These are phyloP conservation scores for Phyllotreta striolata DNA, from an alignment of 2,888 invertebrate genomes.

Conservation along the genomic window DNA sequence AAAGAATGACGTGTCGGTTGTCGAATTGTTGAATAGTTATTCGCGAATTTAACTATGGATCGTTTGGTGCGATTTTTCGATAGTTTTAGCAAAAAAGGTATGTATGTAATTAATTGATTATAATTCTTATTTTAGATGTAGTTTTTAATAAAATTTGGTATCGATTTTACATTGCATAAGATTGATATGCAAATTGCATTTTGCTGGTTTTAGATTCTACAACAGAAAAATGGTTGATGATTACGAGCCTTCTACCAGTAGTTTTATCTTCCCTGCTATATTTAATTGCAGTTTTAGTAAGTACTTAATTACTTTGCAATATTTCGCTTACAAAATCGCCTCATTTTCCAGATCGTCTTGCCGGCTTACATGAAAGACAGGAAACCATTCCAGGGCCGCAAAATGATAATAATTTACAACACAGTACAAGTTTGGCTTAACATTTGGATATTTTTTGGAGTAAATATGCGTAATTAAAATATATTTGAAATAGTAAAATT, in stretches of 20 bases:
- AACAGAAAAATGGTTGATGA: slow-evolving; percentile 9
- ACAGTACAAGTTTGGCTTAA: slow-evolving; percentile 8
- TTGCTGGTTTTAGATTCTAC: background rate
- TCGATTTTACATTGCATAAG: too few relatives aligned
- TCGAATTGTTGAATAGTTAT: too few relatives aligned
- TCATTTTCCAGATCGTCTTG: slow-evolving; percentile 1
- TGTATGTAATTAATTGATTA: too few relatives aligned
- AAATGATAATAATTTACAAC: background rate
- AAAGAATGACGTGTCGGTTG: too few relatives aligned
- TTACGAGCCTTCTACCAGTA: slow-evolving; percentile 4
- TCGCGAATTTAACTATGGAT: too few relatives aligned
- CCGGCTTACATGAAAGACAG: slow-evolving; percentile 17
- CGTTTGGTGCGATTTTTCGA: too few relatives aligned
- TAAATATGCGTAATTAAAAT: slow-evolving; percentile 3
- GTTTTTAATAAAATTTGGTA: too few relatives aligned
- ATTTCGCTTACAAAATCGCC: background rate
- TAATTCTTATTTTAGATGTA: too few relatives aligned
- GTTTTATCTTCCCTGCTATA: background rate
- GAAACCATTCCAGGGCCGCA: background rate
- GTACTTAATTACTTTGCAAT: background rate
- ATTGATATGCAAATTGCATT: background rate
- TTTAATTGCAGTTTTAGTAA: background rate
- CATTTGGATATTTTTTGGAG: slow-evolving; percentile 11
- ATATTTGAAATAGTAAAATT: background rate
- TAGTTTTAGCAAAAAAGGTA: too few relatives aligned